phyloP scores from a whole-genome alignment of 2,113 vertebrate genomes.

The Prunella fulvescens region DNA sequence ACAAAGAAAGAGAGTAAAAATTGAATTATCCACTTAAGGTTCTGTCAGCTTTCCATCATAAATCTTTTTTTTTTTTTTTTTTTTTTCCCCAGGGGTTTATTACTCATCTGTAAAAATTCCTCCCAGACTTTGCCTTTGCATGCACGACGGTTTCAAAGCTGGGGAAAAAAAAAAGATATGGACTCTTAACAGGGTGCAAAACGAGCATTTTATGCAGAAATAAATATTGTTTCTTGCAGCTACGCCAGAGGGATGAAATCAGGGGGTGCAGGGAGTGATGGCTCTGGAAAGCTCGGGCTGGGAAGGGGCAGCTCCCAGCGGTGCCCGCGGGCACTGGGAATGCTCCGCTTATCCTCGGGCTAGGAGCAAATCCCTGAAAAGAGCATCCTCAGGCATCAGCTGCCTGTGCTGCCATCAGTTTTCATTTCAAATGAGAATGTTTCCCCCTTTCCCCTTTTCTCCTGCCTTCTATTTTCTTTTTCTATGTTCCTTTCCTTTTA shows the following conservation, averaged over 20 bases:
- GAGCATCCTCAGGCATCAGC: accelerated
- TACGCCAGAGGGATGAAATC: too few relatives aligned
- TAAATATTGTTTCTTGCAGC: neutral
- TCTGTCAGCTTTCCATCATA: conserved; percentile 47
- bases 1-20: conserved; percentile 33
- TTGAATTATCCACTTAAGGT: conserved; percentile 38
- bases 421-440: neutral
- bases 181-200: neutral
- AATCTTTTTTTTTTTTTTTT: neutral
- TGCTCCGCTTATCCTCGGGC: accelerated
- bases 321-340: accelerated
- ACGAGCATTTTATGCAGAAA: neutral
- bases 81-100: neutral
- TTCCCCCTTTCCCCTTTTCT: accelerated
- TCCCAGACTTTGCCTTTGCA: neutral
- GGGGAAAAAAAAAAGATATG: neutral
- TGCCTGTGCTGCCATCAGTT: accelerated
- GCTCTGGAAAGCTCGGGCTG: neutral
- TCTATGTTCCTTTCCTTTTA: neutral
- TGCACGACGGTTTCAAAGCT: neutral
- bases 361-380: accelerated
- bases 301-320: neutral
- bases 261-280: accelerated
- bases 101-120: neutral
- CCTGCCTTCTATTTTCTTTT: neutral